Percentiles rank a stretch among this genome's conserved stretches.
Evolutionary conservation across 2,113 vertebrate genomes (phyloP).

Genomic region (Solea senegalensis): DNA sequence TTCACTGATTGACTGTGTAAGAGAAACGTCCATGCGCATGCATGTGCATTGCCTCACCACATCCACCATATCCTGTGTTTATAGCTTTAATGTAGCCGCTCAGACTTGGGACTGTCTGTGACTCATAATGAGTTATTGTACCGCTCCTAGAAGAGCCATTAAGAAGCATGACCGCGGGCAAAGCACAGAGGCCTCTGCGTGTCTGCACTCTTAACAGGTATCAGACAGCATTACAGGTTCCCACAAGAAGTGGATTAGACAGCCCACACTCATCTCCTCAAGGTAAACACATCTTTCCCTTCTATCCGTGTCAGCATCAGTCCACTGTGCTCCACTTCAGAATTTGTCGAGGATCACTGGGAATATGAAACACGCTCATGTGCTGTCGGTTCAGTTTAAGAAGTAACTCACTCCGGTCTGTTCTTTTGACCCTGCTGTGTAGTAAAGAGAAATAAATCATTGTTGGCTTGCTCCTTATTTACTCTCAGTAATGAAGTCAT

Average conservation of each 20-base stretch:
- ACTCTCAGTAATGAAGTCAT: conserved; percentile 37
- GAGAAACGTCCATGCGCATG: not conserved
- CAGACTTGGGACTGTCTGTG: conserved; percentile 59
- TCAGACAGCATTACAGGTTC: conserved; percentile 75
- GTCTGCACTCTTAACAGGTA: conserved; percentile 73
- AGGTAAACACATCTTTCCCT: conserved; percentile 65
- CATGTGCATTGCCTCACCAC: conserved; percentile 11
- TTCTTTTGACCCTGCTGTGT: conserved; percentile 34
- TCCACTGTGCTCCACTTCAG: conserved; percentile 3
- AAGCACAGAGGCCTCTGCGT: conserved; percentile 41
- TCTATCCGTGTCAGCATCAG: conserved; percentile 52
- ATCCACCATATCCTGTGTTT: conserved; percentile 65
- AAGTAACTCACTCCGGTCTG: conserved; percentile 8
- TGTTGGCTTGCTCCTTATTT: conserved; percentile 37
- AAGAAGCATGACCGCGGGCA: conserved; percentile 51
- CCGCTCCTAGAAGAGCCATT: conserved; percentile 28
- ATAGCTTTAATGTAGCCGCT: conserved; percentile 39
- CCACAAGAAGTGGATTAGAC: conserved; percentile 78
- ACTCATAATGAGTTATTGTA: conserved; percentile 71
- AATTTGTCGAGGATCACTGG: conserved; percentile 28
- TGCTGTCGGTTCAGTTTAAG: conserved; percentile 45
- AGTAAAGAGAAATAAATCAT: conserved; percentile 31
- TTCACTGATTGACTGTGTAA: conserved; percentile 36
- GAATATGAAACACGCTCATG: conserved; percentile 41
- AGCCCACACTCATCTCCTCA: conserved; percentile 58